Conservation (phyloP, 92 coral and sea anemone genomes). For the Parazoanthus darwini region DNA sequence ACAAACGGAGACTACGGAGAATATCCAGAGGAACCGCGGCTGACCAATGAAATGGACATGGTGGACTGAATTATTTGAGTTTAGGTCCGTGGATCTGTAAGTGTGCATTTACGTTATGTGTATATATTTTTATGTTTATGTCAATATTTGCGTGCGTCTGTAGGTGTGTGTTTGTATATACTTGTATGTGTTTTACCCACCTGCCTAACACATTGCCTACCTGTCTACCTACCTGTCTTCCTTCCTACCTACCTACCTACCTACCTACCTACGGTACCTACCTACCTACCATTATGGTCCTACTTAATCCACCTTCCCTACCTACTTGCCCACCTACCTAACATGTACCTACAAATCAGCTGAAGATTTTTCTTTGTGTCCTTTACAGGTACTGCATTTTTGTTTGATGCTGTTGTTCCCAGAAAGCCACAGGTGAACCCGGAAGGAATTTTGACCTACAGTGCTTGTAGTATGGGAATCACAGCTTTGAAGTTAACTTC, state of each 20-base stretch:
- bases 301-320: background rate
- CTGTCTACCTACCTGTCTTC: background rate
- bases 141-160: too few species aligned
- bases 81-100: background rate
- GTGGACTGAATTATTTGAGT: background rate
- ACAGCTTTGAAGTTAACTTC: background rate
- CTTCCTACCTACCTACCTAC: background rate
- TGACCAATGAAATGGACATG: constrained; percentile 32
- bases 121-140: too few species aligned
- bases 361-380: too few species aligned
- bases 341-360: background rate
- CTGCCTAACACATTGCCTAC: too few species aligned
- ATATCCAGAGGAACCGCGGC: constrained; percentile 11
- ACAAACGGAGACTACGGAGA: constrained; percentile 40
- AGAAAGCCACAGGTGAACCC: background rate
- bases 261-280: background rate
- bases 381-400: background rate
- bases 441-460: background rate
- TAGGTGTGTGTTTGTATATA: background rate
- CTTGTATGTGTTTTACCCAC: background rate
- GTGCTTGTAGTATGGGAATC: background rate
- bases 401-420: background rate
- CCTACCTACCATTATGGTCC: background rate
- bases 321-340: background rate
- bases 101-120: background rate